These are phyloP conservation scores for Corvus cornix DNA, from an alignment of 2,113 vertebrate species.

Conservation along the genomic window DNA sequence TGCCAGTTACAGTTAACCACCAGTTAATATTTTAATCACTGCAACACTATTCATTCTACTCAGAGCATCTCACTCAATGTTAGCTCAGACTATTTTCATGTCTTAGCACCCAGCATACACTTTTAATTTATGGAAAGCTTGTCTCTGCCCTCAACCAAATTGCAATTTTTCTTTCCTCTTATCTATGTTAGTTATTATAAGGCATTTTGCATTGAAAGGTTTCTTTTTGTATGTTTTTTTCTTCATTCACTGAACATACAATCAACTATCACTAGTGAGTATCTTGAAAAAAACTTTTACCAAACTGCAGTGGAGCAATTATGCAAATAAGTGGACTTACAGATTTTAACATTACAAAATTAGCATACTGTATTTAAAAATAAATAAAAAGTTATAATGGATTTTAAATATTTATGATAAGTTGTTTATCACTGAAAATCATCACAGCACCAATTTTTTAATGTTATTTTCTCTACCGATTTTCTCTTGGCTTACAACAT, in stretches of 20 bases:
- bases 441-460: background rate
- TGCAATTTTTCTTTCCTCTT: background rate
- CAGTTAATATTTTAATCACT: constrained; percentile 35
- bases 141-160: background rate
- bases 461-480: background rate
- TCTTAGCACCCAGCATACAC: background rate
- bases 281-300: constrained; percentile 43
- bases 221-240: background rate
- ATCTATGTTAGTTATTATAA: constrained; percentile 20
- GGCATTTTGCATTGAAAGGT: background rate
- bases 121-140: constrained; percentile 7
- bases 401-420: constrained; percentile 63
- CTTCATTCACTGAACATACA: background rate
- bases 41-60: background rate
- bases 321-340: constrained; percentile 42
- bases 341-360: background rate
- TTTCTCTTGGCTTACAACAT: background rate
- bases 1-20: background rate
- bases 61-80: background rate
- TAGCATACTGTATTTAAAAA: constrained; percentile 24
- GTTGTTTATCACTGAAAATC: constrained; percentile 37
- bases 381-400: constrained; percentile 49
- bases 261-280: constrained; percentile 30
- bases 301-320: constrained; percentile 16
- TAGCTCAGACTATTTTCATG: background rate